These are phyloP conservation scores for Hormiphora californensis DNA, from an alignment of 37 sponge, comb jelly and placozoan genomes.

Conservation along the genomic window DNA sequence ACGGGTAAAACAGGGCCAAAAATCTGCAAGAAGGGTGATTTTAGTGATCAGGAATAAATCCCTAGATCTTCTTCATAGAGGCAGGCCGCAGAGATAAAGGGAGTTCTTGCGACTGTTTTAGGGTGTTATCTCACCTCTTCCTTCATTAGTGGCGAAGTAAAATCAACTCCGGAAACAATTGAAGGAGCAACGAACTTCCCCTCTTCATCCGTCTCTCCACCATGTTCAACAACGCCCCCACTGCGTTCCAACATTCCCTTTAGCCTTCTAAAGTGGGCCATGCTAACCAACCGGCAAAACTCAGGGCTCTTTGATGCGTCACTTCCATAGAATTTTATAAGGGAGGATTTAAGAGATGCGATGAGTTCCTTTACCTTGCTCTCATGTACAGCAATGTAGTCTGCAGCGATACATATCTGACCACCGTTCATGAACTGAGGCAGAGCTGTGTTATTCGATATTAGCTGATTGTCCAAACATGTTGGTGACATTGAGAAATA, in stretches of 20 bases:
- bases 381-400: constrained; percentile 71
- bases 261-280: background rate
- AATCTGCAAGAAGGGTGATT: background rate
- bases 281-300: background rate
- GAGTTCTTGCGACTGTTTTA: too few species aligned
- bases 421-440: constrained; percentile 68
- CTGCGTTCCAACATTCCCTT: background rate
- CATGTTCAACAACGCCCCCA: background rate
- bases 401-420: constrained; percentile 83
- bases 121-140: too few species aligned
- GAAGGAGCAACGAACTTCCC: constrained; percentile 72
- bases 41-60: background rate
- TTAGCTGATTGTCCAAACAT: too few species aligned
- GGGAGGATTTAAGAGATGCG: background rate
- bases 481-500: too few species aligned
- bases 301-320: background rate
- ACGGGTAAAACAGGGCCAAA: background rate
- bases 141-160: constrained; percentile 68
- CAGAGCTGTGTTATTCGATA: background rate
- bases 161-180: constrained; percentile 63
- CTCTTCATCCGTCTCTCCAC: constrained; percentile 63
- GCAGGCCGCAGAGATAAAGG: too few species aligned
- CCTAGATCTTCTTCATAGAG: too few species aligned
- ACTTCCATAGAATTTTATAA: background rate
- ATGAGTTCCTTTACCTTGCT: background rate